Base-by-base conservation (phyloP, 53 echinoderm and acorn worm genomes). In the Hippasteria phrygiana region DNA sequence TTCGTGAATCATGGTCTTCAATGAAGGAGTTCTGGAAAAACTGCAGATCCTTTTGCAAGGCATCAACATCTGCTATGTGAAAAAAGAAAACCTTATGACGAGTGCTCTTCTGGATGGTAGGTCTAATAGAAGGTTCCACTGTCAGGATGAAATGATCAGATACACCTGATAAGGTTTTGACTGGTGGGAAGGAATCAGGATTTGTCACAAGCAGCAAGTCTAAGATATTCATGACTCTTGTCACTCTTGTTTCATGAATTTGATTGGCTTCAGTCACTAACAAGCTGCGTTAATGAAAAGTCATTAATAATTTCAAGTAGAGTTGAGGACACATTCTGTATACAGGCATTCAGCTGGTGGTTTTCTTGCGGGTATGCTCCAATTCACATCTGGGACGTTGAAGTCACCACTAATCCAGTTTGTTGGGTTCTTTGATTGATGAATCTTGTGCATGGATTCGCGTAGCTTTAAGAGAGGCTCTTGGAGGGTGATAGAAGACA, bases 141-240 rank as follows among this genome's bases (percentile, higher is more conserved):
- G 56, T 79, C 59, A 79, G 31, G 56, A 79, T 79, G n/a, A 9
- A 79, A 31, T 29, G 80, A 26, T 54, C 54, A 34, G 80, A 79
- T 20, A 79, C 26, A 34, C 56, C 12, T 56, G 75, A 43, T 27
- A 24, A 9, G n/a, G 75, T 75, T 2, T 75, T 75, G 31, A 43
- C 31, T 2, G 75, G 75, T 36, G 75, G 46, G 22, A 75, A 43
- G 1, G n/a, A 24, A 43, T 75, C 1, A 43, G 45, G 45, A 20
- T 75, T 75, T 1, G 43, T 43, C 13, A 75, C 75, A 9, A 75
- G 42, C 26, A 75, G 24, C 0, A 75, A 20, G 12, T 75, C 4
- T 28, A 75, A 43, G 9, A 71, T 71, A 32, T 71, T 71, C n/a
- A 71, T n/a, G 71, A 70, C 71, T 24, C 0, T 35, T 0, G 41